Percentiles rank a stretch among this genome's conserved stretches.
Evolutionary conservation across 2,888 invertebrate genomes (phyloP).

Genomic region (Cremastinae sp.): DNA sequence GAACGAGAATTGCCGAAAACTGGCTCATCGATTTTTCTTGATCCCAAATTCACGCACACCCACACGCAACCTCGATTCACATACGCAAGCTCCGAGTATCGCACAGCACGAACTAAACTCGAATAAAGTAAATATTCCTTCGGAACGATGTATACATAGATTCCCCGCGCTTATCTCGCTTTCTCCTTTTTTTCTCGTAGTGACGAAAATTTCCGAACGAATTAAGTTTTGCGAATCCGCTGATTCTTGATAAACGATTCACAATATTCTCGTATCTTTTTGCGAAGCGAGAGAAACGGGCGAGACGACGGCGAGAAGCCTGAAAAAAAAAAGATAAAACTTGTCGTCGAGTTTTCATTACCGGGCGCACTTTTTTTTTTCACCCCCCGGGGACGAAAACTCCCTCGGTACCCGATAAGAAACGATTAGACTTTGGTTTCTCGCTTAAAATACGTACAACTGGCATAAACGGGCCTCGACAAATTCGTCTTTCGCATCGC

Average conservation of each 20-base stretch:
- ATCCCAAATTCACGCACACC: no score
- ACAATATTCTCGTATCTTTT: no score
- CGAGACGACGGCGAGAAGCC: not conserved
- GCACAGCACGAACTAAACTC: not conserved
- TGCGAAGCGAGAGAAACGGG: conserved; percentile 17
- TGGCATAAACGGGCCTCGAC: conserved; percentile 44
- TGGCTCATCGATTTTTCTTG: no score
- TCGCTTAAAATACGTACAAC: conserved; percentile 58
- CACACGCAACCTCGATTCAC: no score
- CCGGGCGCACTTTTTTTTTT: conserved; percentile 24
- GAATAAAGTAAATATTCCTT: not conserved
- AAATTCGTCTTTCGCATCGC: conserved; percentile 15
- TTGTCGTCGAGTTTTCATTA: conserved; percentile 13
- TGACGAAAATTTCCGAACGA: not conserved
- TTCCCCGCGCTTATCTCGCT: no score
- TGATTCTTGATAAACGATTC: not conserved
- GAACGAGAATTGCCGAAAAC: no score
- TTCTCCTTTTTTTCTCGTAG: not conserved
- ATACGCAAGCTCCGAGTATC: no score
- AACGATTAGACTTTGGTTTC: conserved; percentile 58
- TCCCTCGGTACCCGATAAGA: conserved; percentile 11
- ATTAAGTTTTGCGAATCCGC: not conserved
- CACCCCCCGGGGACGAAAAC: not conserved
- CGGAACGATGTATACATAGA: no score
- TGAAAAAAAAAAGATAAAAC: conserved; percentile 12